phyloP scores from a whole-genome alignment of 2,797 vertebrate genomes.

The Lateolabrax maculatus region DNA sequence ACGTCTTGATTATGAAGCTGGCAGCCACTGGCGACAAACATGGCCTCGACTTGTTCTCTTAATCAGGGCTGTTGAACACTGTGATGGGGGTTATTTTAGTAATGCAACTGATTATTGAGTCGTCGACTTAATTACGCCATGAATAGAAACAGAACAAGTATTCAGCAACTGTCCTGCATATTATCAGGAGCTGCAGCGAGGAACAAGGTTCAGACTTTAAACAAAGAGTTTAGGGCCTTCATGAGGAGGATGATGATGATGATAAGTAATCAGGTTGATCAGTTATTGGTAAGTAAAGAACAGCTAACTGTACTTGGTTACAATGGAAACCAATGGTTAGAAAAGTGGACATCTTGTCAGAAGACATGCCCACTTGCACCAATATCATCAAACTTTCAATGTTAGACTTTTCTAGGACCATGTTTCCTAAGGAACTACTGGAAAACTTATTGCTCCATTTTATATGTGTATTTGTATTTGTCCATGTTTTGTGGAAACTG shows the following conservation, averaged over 20 bases:
- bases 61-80: neutral
- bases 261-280: neutral
- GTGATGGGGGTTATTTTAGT: neutral
- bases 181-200: neutral
- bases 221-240: neutral
- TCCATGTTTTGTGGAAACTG: neutral
- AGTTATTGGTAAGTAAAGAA: neutral
- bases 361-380: neutral
- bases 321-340: conserved; percentile 3
- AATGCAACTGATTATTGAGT: neutral
- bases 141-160: neutral
- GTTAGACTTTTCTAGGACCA: neutral
- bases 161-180: neutral
- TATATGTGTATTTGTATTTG: too few relatives aligned
- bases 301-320: neutral
- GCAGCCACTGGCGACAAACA: neutral
- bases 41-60: neutral
- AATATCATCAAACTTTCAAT: neutral
- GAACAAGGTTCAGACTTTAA: neutral
- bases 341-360: neutral
- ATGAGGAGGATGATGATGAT: neutral
- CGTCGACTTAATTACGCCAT: neutral
- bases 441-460: neutral
- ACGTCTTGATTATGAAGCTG: neutral
- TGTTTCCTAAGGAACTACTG: neutral